Evolutionary conservation across 2,113 vertebrate species (phyloP).

Genomic region (Ailurus styani): DNA sequence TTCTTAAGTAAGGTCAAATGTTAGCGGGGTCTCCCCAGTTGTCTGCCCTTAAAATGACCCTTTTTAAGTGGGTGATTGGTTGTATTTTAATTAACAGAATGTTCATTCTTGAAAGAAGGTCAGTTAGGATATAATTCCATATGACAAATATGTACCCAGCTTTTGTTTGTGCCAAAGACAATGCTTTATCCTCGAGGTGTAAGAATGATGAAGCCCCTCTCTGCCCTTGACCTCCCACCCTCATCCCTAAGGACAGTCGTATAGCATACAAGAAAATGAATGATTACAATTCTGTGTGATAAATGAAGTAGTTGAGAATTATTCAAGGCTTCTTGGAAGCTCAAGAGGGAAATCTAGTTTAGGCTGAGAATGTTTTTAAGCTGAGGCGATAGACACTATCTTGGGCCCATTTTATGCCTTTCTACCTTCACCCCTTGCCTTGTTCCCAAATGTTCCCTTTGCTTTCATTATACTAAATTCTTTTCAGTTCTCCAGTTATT

Average conservation of each 20-base stretch:
- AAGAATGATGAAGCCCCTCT: not conserved
- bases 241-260: not conserved
- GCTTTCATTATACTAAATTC: not conserved
- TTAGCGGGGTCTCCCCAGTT: fast-evolving
- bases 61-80: not conserved
- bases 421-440: not conserved
- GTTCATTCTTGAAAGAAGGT: not conserved
- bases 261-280: not conserved
- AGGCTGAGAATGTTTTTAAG: not conserved
- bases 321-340: not conserved
- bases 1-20: not conserved
- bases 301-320: not conserved
- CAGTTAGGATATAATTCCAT: not conserved
- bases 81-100: not conserved
- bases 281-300: not conserved
- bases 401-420: not conserved
- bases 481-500: not conserved
- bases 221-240: not conserved
- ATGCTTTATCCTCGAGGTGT: not conserved
- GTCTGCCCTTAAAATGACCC: not conserved
- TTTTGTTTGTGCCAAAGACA: not conserved
- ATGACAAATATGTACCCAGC: not conserved
- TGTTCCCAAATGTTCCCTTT: not conserved
- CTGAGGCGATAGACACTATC: not conserved
- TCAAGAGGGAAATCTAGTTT: not conserved